Evolutionary conservation across 1,140 invertebrate genomes (phyloP), one percentile per base, ranked within the genome.

Genomic region (Lerema accius): DNA sequence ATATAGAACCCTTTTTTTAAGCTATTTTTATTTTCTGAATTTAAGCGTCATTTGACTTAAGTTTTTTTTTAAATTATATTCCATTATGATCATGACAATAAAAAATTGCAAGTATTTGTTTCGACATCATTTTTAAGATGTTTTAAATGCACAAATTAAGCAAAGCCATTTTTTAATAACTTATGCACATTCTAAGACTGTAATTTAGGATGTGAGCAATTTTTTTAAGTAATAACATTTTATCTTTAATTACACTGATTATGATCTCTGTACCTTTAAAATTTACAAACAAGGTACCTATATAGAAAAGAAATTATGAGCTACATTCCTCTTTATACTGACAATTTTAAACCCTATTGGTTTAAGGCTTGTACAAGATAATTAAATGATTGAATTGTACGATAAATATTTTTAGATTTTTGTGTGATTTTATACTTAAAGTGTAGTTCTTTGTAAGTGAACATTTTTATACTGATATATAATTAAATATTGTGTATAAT

Each of bases 231-330:
- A 32, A 32, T 32, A 4, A 32, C 7, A 5, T n/a, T 32, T 32
- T 32, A 32, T 32, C 28, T 32, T 32, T 5, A 7, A 32, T 66
- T 55, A 13, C 40, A 45, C 35, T 61, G 26, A 61, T 59, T 62
- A 67, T 82, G 80, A 82, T 82, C 80, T 82, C 80, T 71, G 43
- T 69, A 68, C 63, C 63, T 64, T 50, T 35, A 32, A 56, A 56
- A 56, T 28, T 32, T 32, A 32, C 28, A 32, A 3, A 4, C 9
- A 32, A 4, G 28, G 28, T 56, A 56, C 26, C 23, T 45, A n/a
- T 40, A 32, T 51, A 39, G 40, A 61, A 67, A 64, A 37, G 45
- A 42, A 55, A 46, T 51, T 53, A 43, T 59, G 59, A 28, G 35
- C 62, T 28, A 63, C 39, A 63, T 62, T 26, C 58, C 37, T 56